Percentiles rank a stretch among this genome's conserved stretches.
phyloP scores from a whole-genome alignment of 2,113 vertebrate genomes.

The Bubo bubo region DNA sequence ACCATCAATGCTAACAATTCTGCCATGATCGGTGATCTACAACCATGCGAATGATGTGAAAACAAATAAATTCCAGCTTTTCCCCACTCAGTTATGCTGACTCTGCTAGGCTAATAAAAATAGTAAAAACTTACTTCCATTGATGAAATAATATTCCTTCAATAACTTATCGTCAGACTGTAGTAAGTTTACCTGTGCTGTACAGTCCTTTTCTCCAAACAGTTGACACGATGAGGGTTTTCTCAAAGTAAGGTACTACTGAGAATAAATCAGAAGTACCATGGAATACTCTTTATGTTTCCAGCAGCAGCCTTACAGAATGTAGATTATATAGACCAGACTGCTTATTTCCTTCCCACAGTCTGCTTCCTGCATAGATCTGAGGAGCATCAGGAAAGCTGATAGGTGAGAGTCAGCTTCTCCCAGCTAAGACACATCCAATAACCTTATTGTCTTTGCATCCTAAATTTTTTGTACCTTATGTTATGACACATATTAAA shows the following conservation, averaged over 20 bases:
- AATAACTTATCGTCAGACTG: not conserved
- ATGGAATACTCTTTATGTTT: not conserved
- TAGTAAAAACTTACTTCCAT: not conserved
- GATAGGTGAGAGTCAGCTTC: not conserved
- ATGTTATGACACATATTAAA: too few species aligned
- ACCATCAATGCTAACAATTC: not conserved
- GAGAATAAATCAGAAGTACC: not conserved
- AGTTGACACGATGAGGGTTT: not conserved
- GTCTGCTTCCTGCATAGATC: not conserved
- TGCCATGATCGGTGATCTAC: not conserved
- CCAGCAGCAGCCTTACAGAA: not conserved
- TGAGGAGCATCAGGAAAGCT: not conserved
- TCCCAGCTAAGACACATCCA: too few species aligned
- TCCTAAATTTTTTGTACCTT: too few species aligned
- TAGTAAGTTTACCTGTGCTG: not conserved
- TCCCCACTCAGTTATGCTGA: not conserved
- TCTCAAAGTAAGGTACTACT: not conserved
- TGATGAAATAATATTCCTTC: not conserved
- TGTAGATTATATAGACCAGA: not conserved
- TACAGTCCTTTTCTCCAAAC: not conserved
- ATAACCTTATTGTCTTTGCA: too few species aligned
- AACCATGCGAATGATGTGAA: not conserved
- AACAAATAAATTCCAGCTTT: not conserved
- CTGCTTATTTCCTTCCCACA: not conserved
- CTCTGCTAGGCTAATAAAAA: not conserved